Percentiles rank a stretch among this genome's conserved stretches.
Evolutionary conservation across 2,888 invertebrate genomes (phyloP).

Genomic region (Galerucella calmariensis): DNA sequence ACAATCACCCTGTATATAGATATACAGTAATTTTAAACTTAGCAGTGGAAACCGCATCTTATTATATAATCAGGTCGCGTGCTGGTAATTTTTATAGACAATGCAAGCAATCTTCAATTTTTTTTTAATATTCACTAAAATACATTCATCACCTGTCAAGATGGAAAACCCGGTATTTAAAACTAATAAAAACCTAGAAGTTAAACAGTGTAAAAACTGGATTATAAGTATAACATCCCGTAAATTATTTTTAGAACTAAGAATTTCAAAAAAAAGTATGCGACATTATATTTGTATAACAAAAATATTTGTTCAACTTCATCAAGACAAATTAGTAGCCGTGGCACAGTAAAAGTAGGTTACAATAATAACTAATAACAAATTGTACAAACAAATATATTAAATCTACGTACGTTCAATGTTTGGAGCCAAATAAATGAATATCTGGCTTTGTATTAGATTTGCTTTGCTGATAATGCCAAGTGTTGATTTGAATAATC

Average conservation of each 20-base stretch:
- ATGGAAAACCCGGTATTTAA: background rate
- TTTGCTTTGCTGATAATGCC: background rate
- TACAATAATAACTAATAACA: conserved; percentile 34
- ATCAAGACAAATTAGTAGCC: background rate
- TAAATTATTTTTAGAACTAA: background rate
- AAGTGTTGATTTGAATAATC: background rate
- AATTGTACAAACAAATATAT: conserved; percentile 37
- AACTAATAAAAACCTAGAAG: background rate
- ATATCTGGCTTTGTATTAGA: background rate
- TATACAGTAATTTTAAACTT: no score
- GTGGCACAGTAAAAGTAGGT: conserved; percentile 36
- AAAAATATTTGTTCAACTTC: conserved; percentile 1
- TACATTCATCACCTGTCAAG: background rate
- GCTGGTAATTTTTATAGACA: no score
- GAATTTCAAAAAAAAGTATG: background rate
- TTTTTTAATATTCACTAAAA: background rate
- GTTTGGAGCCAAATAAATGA: conserved; percentile 10
- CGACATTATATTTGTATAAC: background rate
- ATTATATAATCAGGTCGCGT: no score
- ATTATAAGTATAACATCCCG: background rate
- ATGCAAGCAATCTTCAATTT: no score
- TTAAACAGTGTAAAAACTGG: background rate
- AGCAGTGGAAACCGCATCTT: no score
- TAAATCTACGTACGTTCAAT: conserved; percentile 33
- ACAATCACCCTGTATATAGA: no score